These are phyloP conservation scores for Cheilosia impressa DNA, from an alignment of 2,888 invertebrate genomes.

Conservation along the genomic window DNA sequence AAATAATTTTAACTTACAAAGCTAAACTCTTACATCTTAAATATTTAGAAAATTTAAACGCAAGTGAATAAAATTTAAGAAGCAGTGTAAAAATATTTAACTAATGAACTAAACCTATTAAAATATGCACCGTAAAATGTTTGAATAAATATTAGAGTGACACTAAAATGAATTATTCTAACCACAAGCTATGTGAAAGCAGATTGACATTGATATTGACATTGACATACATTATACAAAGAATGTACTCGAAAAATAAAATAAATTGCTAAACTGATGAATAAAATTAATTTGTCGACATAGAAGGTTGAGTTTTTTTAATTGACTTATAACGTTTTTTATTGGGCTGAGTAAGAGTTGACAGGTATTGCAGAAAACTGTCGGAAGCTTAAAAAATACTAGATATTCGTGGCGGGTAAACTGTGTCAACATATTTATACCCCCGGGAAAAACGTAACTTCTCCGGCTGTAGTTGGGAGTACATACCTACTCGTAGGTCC, in stretches of 20 bases:
- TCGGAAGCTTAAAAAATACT: too few species aligned
- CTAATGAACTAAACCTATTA: slow-evolving; percentile 15
- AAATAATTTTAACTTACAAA: not conserved
- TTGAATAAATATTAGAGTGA: slow-evolving; percentile 24
- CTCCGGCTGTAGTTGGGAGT: too few species aligned
- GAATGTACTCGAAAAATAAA: slow-evolving; percentile 16
- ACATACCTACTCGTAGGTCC: too few species aligned
- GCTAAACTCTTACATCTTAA: slow-evolving; percentile 10
- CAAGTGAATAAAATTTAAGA: slow-evolving; percentile 11
- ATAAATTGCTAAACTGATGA: slow-evolving; percentile 12
- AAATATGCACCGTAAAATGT: slow-evolving; percentile 42
- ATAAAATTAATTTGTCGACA: slow-evolving; percentile 22
- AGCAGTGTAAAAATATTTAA: slow-evolving; percentile 19
- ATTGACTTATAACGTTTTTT: not conserved
- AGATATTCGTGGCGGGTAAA: too few species aligned
- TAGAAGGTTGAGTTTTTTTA: not conserved
- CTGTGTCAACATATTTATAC: too few species aligned
- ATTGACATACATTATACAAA: not conserved
- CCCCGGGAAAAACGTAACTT: too few species aligned
- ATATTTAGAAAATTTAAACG: slow-evolving; percentile 13
- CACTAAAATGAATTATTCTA: slow-evolving; percentile 32
- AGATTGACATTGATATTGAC: slow-evolving; percentile 10
- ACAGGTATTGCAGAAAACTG: too few species aligned
- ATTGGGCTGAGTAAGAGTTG: not conserved
- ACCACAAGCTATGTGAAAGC: slow-evolving; percentile 8